phyloP scores from a whole-genome alignment of 2,888 invertebrate genomes.

The Diarsia dahlii region DNA sequence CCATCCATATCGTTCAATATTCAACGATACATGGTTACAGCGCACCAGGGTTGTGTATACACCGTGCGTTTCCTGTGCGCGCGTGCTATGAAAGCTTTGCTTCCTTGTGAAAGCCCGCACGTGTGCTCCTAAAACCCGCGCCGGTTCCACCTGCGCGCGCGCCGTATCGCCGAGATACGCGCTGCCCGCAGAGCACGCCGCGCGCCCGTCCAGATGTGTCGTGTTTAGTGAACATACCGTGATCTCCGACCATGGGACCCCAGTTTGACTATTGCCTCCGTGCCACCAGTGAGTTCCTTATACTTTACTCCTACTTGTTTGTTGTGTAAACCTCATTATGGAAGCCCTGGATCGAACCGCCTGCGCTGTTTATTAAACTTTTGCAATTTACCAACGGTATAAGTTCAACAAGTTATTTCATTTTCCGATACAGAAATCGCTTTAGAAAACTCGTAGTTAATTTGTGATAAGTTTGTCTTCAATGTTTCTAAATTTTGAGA shows the following conservation, averaged over 20 bases:
- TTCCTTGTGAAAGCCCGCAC: constrained; percentile 87
- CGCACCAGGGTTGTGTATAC: constrained; percentile 70
- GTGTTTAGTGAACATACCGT: constrained; percentile 79
- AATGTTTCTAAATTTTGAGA: constrained; percentile 32
- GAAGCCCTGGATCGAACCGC: constrained; percentile 50
- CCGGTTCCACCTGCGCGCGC: constrained; percentile 83
- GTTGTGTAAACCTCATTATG: constrained; percentile 60
- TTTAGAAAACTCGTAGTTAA: constrained; percentile 38
- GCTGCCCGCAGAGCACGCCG: constrained; percentile 81
- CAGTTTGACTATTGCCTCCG: constrained; percentile 89
- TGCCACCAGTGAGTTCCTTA: constrained; percentile 85
- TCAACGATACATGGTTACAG: constrained; percentile 70
- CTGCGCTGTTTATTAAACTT: constrained; percentile 67
- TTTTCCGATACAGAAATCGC: constrained; percentile 51
- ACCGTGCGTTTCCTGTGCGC: constrained; percentile 73
- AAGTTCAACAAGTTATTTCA: constrained; percentile 64
- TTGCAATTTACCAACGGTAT: constrained; percentile 65
- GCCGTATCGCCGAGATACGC: constrained; percentile 70
- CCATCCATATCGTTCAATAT: constrained; percentile 58
- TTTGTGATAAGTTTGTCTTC: constrained; percentile 47
- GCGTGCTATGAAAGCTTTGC: constrained; percentile 74
- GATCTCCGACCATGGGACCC: constrained; percentile 84
- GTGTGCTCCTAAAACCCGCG: constrained; percentile 78
- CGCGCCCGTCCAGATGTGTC: constrained; percentile 87
- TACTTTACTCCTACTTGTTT: constrained; percentile 57